Evolutionary conservation across 2,888 invertebrate species (phyloP), one percentile per base, ranked within the genome.

Genomic region (Morpho achilles): DNA sequence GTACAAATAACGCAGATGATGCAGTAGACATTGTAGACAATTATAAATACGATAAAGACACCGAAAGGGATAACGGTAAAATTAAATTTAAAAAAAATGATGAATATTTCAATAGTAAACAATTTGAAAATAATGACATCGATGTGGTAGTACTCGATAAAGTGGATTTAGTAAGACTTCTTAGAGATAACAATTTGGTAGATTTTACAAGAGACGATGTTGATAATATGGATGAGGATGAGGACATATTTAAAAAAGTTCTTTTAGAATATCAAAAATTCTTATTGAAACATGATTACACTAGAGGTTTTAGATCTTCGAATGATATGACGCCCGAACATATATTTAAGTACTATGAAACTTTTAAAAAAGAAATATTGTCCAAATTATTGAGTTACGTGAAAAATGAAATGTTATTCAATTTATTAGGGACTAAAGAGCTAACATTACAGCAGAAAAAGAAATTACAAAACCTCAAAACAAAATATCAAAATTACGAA

Each of bases 71-170:
- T 7, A 7, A 9, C 8, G 6, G 42, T 1, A 46, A 40, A 41
- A n/a, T 9, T 7, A 52, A 43, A 9, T 5, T 43, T 23, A 4
- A 54, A 23, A 43, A 10, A 10, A 10, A 48, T 41, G 23, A 54
- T 5, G 23, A 48, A 23, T 48, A 42, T 5, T 41, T 47, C 8
- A 39, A 55, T 9, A 7, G 10, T 9, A 50, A 50, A 50, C 32
- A 7, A 7, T 40, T 55, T 8, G 50, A 55, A 44, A 10, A 44
- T n/a, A 46, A 59, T 51, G 46, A 79, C 16, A 54, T 78, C 53
- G 77, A 79, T 44, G 74, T 76, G 2, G 63, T 79, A 32, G 69
- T 81, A n/a, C 56, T 81, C 0, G 72, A 74, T 46, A 32, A 72
- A 7, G 60, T 71, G 0, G 64, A 75, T 43, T 59, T 72, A 48